Conservation (phyloP, 2,888 invertebrate species). For the Drosophila pseudotalamancana region DNA sequence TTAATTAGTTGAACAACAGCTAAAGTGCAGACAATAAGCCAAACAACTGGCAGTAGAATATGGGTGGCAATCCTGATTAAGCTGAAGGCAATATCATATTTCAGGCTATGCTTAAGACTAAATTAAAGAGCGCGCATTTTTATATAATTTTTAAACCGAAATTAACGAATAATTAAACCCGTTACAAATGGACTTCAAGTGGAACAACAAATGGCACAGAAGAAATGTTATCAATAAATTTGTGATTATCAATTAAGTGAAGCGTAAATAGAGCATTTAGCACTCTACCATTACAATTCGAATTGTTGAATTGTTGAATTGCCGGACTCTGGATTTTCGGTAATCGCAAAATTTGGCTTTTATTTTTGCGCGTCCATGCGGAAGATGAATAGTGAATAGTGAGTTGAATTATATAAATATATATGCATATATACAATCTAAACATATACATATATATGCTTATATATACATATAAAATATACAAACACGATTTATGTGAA, state of each 20-base stretch:
- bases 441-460: not conserved
- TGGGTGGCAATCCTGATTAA: conserved; percentile 12
- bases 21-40: conserved; percentile 14
- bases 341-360: conserved; percentile 47
- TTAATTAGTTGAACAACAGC: conserved; percentile 56
- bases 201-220: conserved; percentile 46
- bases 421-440: not conserved
- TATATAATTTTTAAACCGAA: not conserved
- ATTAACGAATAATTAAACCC: conserved; percentile 21
- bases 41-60: not conserved
- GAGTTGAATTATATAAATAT: not conserved
- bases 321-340: conserved; percentile 25
- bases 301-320: conserved; percentile 7
- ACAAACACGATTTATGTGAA: conserved; percentile 49
- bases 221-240: conserved; percentile 67
- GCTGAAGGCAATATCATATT: not conserved
- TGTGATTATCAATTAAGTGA: conserved; percentile 68
- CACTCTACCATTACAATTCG: conserved; percentile 11
- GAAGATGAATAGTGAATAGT: conserved; percentile 43
- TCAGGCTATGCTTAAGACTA: not conserved
- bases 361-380: conserved; percentile 64
- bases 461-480: not conserved
- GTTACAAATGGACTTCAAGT: conserved; percentile 28
- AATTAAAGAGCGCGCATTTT: conserved; percentile 3
- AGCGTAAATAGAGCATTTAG: conserved; percentile 60